phyloP scores from a whole-genome alignment of 2,113 vertebrate species.

The Indri indri region DNA sequence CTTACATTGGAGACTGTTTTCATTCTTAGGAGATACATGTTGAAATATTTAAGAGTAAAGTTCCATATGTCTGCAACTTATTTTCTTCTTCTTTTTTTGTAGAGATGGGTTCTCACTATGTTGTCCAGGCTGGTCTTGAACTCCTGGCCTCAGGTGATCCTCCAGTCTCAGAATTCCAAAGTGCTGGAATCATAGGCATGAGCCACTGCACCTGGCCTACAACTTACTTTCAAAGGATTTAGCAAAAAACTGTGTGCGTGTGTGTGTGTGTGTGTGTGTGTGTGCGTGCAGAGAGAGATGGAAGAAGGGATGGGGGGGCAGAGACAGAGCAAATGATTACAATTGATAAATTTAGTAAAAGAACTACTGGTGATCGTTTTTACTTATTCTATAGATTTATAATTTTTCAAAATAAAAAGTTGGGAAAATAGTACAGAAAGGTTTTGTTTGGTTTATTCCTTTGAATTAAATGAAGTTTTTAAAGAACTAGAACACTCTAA shows the following conservation, averaged over 20 bases:
- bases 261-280: background rate
- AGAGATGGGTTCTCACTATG: too few species aligned
- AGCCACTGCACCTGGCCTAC: too few species aligned
- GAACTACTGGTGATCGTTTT: background rate
- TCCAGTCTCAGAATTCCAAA: too few species aligned
- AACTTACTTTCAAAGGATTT: background rate
- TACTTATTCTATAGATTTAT: background rate
- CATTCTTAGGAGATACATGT: background rate
- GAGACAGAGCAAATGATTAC: background rate
- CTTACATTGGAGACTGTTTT: background rate
- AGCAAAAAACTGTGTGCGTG: background rate
- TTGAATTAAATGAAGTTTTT: conserved; percentile 7
- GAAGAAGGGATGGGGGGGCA: background rate
- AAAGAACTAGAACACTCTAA: background rate
- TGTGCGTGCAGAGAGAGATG: too few species aligned
- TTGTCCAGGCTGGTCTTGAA: too few species aligned
- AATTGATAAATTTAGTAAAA: background rate
- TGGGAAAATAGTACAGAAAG: background rate
- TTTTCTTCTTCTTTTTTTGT: background rate
- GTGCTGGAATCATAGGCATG: too few species aligned
- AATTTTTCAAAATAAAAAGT: conserved; percentile 29
- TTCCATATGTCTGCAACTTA: background rate
- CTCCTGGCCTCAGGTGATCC: too few species aligned
- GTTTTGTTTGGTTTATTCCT: background rate
- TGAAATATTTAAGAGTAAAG: background rate